Evolutionary conservation across 64 coral and sea anemone species (phyloP).

Genomic region (Dendronephthya gigantea): DNA sequence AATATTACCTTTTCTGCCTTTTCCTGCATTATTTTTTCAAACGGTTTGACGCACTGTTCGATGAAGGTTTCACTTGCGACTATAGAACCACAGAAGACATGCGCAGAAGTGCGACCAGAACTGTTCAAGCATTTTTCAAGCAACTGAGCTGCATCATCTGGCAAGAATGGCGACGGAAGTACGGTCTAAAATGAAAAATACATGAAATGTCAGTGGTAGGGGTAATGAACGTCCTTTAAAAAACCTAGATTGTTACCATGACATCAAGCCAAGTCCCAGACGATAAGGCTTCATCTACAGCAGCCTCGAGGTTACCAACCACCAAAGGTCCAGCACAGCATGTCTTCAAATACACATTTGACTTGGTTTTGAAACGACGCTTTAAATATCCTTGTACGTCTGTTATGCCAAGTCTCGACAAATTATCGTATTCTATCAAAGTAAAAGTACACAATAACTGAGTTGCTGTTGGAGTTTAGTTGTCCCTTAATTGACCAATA

Average conservation of each 20-base stretch:
- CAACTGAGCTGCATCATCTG: constrained; percentile 60
- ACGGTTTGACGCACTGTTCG: constrained; percentile 50
- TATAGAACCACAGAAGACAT: constrained; percentile 74
- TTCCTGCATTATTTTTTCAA: constrained; percentile 74
- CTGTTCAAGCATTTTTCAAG: constrained; percentile 53
- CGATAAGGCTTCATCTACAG: constrained; percentile 69
- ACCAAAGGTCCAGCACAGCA: constrained; percentile 82
- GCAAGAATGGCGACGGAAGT: constrained; percentile 71
- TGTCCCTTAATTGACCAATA: too few species aligned
- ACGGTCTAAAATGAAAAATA: constrained; percentile 40
- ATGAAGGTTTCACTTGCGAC: constrained; percentile 68
- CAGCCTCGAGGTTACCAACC: constrained; percentile 53
- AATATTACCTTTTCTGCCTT: constrained; percentile 71
- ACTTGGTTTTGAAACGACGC: constrained; percentile 46
- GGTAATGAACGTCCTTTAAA: background rate
- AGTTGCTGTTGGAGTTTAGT: background rate
- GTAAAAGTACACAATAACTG: background rate
- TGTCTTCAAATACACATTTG: constrained; percentile 55
- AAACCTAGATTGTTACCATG: constrained; percentile 10
- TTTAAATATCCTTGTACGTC: constrained; percentile 83
- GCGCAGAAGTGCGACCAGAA: constrained; percentile 42
- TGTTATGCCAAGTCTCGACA: constrained; percentile 74
- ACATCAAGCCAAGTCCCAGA: constrained; percentile 41
- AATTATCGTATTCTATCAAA: constrained; percentile 69
- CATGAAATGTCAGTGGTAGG: too few species aligned